phyloP scores from a whole-genome alignment of 2,797 vertebrate genomes.

The Molossus alvarezi region DNA sequence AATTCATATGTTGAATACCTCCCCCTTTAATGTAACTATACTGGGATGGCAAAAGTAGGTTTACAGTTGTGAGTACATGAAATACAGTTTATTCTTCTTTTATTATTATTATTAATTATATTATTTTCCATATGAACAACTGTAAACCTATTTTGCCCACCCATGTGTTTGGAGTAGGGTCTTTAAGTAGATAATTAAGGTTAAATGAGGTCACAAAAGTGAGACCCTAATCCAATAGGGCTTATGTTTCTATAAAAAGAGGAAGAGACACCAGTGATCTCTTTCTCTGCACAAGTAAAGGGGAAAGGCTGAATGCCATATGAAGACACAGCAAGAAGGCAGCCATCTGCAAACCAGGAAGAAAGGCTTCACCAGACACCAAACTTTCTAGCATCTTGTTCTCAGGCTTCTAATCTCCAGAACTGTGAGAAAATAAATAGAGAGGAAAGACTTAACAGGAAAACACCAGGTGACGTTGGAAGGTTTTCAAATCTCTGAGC shows the following conservation, averaged over 20 bases:
- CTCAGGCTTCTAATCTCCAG: constrained; percentile 33
- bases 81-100: background rate
- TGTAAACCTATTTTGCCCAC: background rate
- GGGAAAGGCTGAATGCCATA: background rate
- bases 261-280: background rate
- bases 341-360: constrained; percentile 14
- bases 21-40: background rate
- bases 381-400: constrained; percentile 31
- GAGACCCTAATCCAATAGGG: background rate
- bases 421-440: constrained; percentile 5
- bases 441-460: constrained; percentile 40
- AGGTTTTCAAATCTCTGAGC: constrained; percentile 62
- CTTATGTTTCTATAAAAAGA: constrained; percentile 10
- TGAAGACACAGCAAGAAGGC: background rate
- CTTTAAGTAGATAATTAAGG: background rate
- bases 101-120: background rate
- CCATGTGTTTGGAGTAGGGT: background rate
- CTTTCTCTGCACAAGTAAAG: background rate
- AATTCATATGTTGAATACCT: background rate
- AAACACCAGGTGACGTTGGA: background rate
- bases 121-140: background rate
- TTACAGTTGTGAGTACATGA: background rate
- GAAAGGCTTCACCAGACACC: background rate
- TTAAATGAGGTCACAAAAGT: constrained; percentile 8
- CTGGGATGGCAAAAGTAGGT: background rate